Base-by-base conservation (phyloP, 2,888 invertebrate genomes). In the Ormia ochracea region DNA sequence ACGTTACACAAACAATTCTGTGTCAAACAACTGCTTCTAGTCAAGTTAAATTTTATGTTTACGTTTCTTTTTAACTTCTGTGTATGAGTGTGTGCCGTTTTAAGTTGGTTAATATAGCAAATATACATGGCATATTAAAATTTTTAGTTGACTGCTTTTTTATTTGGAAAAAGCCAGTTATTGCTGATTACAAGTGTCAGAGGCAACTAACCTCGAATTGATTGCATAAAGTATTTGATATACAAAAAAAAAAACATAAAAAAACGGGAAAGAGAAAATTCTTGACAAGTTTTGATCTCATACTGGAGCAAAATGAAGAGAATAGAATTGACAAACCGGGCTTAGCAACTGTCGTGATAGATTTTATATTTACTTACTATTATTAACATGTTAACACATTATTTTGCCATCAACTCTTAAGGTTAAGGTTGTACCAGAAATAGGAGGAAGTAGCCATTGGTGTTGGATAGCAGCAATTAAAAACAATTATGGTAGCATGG, bases 11-110 rank as follows among this genome's bases (percentile, higher is more conserved):
- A 59, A 50, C 28, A 59, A 48, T 43, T 54, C 52, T 43, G 23
- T 59, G 50, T 41, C 19, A 59, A 68, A 61, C 36, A 69, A 59
- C 45, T 59, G 68, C 59, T 70, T 50, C 70, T 31, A 70, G 59
- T 70, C 50, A 68, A 61, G 52, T 68, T 43, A 43, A 41, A 75
- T 48, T 58, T 66, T 41, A 38, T 65, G 63, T 56, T 66, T 58
- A 17, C n/a, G n/a, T n/a, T n/a, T n/a, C n/a, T n/a, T n/a, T 68
- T 54, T 26, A 14, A 50, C 5, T 59, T 59, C 14, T n/a, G 1
- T 45, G 9, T 17, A 28, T 54, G 21, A 33, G 1, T 36, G 4
- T 38, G 36, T 58, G 1, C 19, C 17, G 23, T 50, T 28, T 23
- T 21, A 65, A 52, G 52, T 65, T 65, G 38, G 36, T 56, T 56